Conservation (phyloP, 64 coral and sea anemone genomes). For the Pocillopora damicornis region DNA sequence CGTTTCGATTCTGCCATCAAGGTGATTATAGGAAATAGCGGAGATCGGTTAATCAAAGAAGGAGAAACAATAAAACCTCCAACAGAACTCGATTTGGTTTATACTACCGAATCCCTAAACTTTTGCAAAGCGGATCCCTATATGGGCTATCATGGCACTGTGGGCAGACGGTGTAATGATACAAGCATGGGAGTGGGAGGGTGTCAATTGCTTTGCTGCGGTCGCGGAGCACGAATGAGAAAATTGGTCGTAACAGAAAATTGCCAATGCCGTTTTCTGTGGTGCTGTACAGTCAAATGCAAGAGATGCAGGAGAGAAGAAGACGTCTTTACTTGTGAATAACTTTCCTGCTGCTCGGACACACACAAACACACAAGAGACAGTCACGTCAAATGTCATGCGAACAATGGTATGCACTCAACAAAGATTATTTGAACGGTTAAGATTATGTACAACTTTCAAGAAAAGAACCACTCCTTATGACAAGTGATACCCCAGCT, state of each 20-base stretch:
- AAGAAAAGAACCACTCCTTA: constrained; percentile 24
- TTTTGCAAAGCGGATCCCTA: constrained; percentile 62
- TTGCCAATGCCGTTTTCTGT: constrained; percentile 79
- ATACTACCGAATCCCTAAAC: constrained; percentile 79
- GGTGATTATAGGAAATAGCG: constrained; percentile 80
- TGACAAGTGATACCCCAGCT: constrained; percentile 36
- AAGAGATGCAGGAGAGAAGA: constrained; percentile 47
- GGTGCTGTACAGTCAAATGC: constrained; percentile 88
- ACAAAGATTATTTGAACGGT: background rate
- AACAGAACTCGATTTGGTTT: constrained; percentile 71
- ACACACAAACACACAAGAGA: background rate
- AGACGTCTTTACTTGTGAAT: constrained; percentile 59
- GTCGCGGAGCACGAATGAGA: constrained; percentile 26
- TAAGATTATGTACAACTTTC: constrained; percentile 18
- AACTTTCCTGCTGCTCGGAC: background rate
- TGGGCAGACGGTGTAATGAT: constrained; percentile 65
- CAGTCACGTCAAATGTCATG: background rate
- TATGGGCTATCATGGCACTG: constrained; percentile 66
- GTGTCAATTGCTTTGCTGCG: constrained; percentile 74
- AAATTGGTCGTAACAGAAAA: constrained; percentile 41
- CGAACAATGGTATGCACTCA: background rate
- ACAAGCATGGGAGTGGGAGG: constrained; percentile 61
- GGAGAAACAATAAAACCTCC: constrained; percentile 69
- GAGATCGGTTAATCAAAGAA: constrained; percentile 56
- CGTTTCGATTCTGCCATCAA: constrained; percentile 80